Base-by-base conservation (phyloP, 1,140 invertebrate genomes). In the Drosophila lacertosa region DNA sequence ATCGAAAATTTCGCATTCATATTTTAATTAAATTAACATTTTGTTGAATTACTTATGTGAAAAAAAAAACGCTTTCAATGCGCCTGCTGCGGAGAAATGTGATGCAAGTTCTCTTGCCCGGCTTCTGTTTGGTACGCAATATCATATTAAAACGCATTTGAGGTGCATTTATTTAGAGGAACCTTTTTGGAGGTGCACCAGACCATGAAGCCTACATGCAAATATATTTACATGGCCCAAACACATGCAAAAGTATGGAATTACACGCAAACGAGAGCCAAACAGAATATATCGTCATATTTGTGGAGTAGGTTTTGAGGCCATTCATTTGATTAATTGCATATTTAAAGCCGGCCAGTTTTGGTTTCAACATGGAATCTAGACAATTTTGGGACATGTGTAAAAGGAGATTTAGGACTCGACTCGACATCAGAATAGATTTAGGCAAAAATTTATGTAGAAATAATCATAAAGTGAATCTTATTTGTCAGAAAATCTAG, bases 11-110 rank as follows among this genome's bases (percentile, higher is more conserved):
- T 84, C 72, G 54, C 80, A 83, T 83, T 83, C 80, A 83, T 84
- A 83, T 76, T 83, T 83, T 79, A 83, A 83, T 83, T 83, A 83
- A 83, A 84, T 83, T 83, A 83, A 83, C 80, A 83, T 83, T 83
- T 83, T 79, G 80, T 58, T 84, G 80, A 84, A 84, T 73, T 83
- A 84, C 80, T 79, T 84, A 75, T 42, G 54, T 58, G 71, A 54
- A 44, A 26, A 29, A 29, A 48, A 50, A 44, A 53, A 42, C 15
- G 51, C 26, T 53, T 54, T 53, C 48, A 53, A 63, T 60, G 24
- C n/a, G 24, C 22, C 10, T 20, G 2, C 4, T 26, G 5, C 10
- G 16, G 20, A 47, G 57, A 22, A 16, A 39, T 26, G 58, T 39
- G 57, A 48, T 60, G 58, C 58, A 62, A 48, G 45, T 15, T 13